Base-by-base conservation (phyloP, 37 sponge, comb jelly and placozoan genomes). In the Chondrosia reniformis region DNA sequence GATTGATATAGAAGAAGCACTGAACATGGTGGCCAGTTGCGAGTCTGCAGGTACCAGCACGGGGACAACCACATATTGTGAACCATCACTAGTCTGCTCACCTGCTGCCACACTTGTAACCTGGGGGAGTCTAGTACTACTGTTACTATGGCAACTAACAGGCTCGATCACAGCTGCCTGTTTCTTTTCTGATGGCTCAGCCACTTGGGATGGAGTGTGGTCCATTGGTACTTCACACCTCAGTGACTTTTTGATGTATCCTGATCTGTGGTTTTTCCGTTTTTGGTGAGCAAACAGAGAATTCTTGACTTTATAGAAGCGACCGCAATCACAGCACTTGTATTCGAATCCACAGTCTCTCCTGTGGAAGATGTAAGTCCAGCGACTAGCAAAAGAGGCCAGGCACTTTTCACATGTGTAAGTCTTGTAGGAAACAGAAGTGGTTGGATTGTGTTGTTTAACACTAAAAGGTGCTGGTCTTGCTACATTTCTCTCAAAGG, bases 221-320 rank as follows among this genome's bases (percentile, higher is more conserved):
- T 59, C 61, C 30, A 25, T 13, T 13, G n/a, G 61, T 59, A 59
- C n/a, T 25, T 59, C 61, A n/a, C n/a, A n/a, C n/a, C n/a, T n/a
- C n/a, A 30, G 30, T 19, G 61, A 25, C 28, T 30, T 59, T 59
- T 59, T 59, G 28, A 25, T 40, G 19, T 44, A 69, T n/a, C 72
- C 72, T 9, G 72, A 69, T n/a, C n/a, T n/a, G 36, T 69, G 72
- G 19, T 38, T 69, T 25, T 69, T 69, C 72, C 72, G 39, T 44
- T 69, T 40, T 6, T 69, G 72, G 36, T 69, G 72, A 15, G 41
- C 43, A 6, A 39, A 24, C 17, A 69, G 42, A 37, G 72, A 69
- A 44, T 69, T 69, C 72, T 40, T 69, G 41, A 69, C 31, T 24
- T 24, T 12, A 39, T 69, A 69, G 7, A 69, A 41, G 44, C 42